Conservation (phyloP, 2,113 vertebrate genomes). For the Tautogolabrus adspersus region DNA sequence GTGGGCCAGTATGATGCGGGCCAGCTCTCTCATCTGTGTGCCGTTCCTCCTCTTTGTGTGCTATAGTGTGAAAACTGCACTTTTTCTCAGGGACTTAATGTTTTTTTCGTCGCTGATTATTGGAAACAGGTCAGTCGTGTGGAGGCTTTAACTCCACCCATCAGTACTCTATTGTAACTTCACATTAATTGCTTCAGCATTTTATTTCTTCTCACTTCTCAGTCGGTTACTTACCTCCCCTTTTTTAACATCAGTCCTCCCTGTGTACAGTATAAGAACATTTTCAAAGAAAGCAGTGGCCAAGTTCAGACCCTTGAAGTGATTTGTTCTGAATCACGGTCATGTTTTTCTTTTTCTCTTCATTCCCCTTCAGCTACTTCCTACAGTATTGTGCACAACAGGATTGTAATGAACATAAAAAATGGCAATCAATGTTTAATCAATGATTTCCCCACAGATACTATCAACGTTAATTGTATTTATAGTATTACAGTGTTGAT, state of each 20-base stretch:
- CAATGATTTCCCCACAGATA: neutral
- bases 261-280: slow-evolving; percentile 57
- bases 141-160: slow-evolving; percentile 88
- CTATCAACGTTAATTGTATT: slow-evolving; percentile 31
- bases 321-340: slow-evolving; percentile 73
- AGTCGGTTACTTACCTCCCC: slow-evolving; percentile 28
- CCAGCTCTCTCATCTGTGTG: slow-evolving; percentile 91
- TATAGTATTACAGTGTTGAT: slow-evolving; percentile 7
- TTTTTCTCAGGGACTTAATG: slow-evolving; percentile 91
- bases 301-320: slow-evolving; percentile 74
- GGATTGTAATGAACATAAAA: no score
- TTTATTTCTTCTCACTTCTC: slow-evolving; percentile 49
- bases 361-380: slow-evolving; percentile 34
- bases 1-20: slow-evolving; percentile 90
- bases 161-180: slow-evolving; percentile 70
- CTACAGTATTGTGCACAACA: slow-evolving; percentile 38
- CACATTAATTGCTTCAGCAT: slow-evolving; percentile 71
- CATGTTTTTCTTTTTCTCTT: slow-evolving; percentile 49
- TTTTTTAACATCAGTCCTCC: slow-evolving; percentile 34
- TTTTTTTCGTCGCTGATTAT: slow-evolving; percentile 86
- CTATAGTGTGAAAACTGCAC: slow-evolving; percentile 90
- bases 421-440: neutral
- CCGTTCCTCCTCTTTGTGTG: slow-evolving; percentile 89
- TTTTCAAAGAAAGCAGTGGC: slow-evolving; percentile 68
- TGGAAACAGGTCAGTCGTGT: slow-evolving; percentile 95